phyloP scores from a whole-genome alignment of 1,140 invertebrate genomes.

The Drosophila guanche region DNA sequence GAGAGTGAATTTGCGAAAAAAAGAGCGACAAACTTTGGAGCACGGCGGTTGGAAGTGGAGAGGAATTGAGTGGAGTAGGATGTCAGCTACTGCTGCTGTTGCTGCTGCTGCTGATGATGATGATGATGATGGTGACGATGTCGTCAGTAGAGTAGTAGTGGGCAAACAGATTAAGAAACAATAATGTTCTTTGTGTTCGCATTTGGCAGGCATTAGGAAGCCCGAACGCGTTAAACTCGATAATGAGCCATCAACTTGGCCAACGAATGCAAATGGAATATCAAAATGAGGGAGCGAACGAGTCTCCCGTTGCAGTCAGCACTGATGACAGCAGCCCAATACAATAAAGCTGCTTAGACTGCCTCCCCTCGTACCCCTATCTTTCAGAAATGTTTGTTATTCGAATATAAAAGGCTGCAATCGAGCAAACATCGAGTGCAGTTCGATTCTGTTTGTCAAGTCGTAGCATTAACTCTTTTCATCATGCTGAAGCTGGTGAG shows the following conservation, averaged over 20 bases:
- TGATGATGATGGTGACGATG: conserved; percentile 36
- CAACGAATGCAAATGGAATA: conserved; percentile 67
- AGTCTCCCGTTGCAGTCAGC: conserved; percentile 38
- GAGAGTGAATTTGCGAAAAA: conserved; percentile 27
- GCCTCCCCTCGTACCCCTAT: neutral
- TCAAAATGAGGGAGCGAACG: conserved; percentile 38
- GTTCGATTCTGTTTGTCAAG: conserved; percentile 57
- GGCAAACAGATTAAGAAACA: conserved; percentile 69
- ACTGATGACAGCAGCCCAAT: conserved; percentile 20
- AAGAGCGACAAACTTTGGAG: conserved; percentile 13
- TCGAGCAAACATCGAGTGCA: conserved; percentile 37
- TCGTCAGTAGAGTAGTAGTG: conserved; percentile 24
- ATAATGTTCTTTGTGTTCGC: conserved; percentile 54
- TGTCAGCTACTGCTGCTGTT: neutral
- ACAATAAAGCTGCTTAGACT: conserved; percentile 41
- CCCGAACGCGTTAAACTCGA: conserved; percentile 49
- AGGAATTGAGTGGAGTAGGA: neutral
- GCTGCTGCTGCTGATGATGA: conserved; percentile 26
- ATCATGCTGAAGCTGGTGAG: conserved; percentile 76
- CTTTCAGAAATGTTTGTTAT: conserved; percentile 28
- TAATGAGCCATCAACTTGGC: conserved; percentile 68
- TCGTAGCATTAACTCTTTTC: conserved; percentile 23
- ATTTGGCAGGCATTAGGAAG: conserved; percentile 48
- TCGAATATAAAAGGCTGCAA: conserved; percentile 54
- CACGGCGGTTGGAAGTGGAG: neutral